Conservation (phyloP, 1,140 invertebrate genomes). For the Pissodes strobi region DNA sequence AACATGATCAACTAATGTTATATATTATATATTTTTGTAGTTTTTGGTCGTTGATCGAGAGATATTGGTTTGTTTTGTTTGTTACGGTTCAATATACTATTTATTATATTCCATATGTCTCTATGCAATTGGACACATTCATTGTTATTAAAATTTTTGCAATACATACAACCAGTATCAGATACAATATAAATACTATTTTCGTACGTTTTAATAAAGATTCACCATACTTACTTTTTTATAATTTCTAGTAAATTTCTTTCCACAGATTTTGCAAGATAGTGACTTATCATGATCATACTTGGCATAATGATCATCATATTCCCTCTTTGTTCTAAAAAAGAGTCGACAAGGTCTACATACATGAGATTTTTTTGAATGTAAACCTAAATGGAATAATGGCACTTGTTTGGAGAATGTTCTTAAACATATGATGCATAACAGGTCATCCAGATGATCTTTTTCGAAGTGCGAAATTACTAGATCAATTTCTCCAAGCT, state of each 20-base stretch:
- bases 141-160: no score
- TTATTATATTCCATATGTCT: no score
- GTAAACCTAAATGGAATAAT: conserved; percentile 23
- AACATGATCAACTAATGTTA: no score
- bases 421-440: conserved; percentile 18
- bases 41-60: no score
- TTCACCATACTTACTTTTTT: conserved; percentile 25
- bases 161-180: no score
- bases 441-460: conserved; percentile 9
- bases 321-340: conserved; percentile 16
- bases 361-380: conserved; percentile 18
- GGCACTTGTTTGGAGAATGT: conserved; percentile 24
- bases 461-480: conserved; percentile 18
- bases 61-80: no score
- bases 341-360: conserved; percentile 18
- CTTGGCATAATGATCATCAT: conserved; percentile 17
- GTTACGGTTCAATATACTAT: no score
- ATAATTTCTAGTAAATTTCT: conserved; percentile 27
- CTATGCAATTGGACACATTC: no score
- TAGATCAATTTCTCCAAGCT: conserved; percentile 18
- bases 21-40: no score
- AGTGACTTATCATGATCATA: conserved; percentile 29
- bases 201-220: no score
- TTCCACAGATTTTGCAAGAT: conserved; percentile 24
- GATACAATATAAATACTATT: neutral